A percentile compares a stretch with the other conserved stretches of the same genome.
Conservation (phyloP, 37 sponge, comb jelly and placozoan genomes). For the Eunapius fragilis region DNA sequence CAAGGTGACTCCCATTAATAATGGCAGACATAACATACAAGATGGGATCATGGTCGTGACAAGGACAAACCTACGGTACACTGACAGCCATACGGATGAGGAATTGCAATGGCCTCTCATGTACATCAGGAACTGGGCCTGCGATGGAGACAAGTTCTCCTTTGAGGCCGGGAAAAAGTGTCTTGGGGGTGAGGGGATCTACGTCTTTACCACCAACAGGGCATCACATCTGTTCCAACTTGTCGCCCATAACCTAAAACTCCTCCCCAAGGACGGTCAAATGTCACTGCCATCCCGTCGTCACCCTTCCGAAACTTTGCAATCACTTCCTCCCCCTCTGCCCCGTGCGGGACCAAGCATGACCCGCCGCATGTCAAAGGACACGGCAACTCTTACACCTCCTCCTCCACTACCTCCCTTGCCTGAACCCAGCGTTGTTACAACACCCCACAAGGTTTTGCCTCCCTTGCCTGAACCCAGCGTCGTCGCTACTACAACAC, state of each 20-base stretch:
- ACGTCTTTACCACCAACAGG: conserved; percentile 60
- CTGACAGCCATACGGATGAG: conserved; percentile 32
- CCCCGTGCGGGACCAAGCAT: not conserved
- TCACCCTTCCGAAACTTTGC: not conserved
- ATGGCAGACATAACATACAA: conserved; percentile 29
- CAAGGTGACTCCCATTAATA: conserved; percentile 65
- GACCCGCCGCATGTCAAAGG: not conserved
- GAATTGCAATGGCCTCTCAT: conserved; percentile 80
- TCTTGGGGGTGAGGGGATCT: conserved; percentile 74
- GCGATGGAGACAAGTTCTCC: conserved; percentile 81
- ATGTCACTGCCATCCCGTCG: not conserved
- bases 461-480: not conserved
- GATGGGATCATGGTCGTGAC: conserved; percentile 72
- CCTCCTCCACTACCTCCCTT: no score
- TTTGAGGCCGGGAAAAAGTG: conserved; percentile 89
- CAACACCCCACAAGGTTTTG: no score
- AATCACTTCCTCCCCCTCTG: not conserved
- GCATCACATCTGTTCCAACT: conserved; percentile 42
- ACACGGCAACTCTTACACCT: not conserved
- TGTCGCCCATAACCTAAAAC: conserved; percentile 19
- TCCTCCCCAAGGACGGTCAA: not conserved
- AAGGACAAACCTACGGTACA: conserved; percentile 36
- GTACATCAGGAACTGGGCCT: conserved; percentile 76
- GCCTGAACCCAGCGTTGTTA: not conserved
- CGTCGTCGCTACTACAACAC: not conserved